Evolutionary conservation across 2,113 vertebrate genomes (phyloP), one percentile per base, ranked within the genome.

Genomic region (Nanorana parkeri): DNA sequence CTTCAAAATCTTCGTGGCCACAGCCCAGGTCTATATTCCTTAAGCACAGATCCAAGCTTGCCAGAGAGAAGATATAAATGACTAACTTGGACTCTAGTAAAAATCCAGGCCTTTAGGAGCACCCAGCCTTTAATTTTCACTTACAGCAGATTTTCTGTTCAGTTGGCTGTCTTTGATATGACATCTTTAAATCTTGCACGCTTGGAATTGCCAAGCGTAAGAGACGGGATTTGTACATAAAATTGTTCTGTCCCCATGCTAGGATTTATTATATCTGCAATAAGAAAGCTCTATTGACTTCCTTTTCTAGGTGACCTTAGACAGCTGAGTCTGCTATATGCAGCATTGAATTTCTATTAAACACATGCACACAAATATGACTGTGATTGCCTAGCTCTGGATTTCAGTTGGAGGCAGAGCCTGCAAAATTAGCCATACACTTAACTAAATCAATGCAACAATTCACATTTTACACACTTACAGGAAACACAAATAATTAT

Each of bases 221-320:
- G 64, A 26, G 51, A n/a, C 64, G 28, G 64, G 65, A 56, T 79
- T 64, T 81, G 68, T 51, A 81, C 78, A 72, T 81, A 73, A 73
- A 64, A 72, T 64, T 26, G 68, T 26, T 81, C 67, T 73, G 77
- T 79, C 77, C 52, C 29, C 41, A 19, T 61, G 6, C 54, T 47
- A 72, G 56, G 67, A 80, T 80, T 71, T 80, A 80, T 80, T 80
- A 80, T 29, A 80, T 69, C 78, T 80, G 78, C 67, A 69, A 55
- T 61, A 71, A 63, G 21, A 69, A 69, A 71, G 78, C 68, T 71
- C 47, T 61, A 72, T 72, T 81, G 68, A 64, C 77, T 81, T 54
- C n/a, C 55, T 17, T 54, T 71, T 81, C 23, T 55, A 81, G 68
- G 78, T 81, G 78, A 81, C 78, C 78, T 81, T 69, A 73, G 68